phyloP scores from a whole-genome alignment of 2,797 vertebrate species.

The Coreius guichenoti region DNA sequence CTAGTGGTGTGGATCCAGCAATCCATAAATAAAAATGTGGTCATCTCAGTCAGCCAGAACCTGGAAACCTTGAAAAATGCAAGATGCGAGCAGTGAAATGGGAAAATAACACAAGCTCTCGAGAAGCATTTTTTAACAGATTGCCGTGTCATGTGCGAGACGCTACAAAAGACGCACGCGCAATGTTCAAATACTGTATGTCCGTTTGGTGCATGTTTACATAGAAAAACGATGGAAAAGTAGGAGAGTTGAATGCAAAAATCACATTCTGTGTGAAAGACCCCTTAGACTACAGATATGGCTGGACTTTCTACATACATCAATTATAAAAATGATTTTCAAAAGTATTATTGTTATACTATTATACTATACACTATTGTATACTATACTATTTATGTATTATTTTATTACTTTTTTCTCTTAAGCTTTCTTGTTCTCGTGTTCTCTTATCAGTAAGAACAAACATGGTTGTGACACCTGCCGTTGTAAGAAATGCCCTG shows the following conservation, averaged over 20 bases:
- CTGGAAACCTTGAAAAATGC: background rate
- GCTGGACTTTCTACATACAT: background rate
- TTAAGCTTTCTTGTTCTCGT: conserved; percentile 19
- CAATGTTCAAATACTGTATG: background rate
- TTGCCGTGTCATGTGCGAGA: background rate
- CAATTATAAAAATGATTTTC: background rate
- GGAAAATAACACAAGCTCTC: background rate
- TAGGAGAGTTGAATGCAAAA: background rate
- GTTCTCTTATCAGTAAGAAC: conserved; percentile 83
- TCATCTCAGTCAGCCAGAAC: background rate
- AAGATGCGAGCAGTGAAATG: background rate
- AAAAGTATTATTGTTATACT: background rate
- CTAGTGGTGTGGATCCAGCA: conserved; percentile 19
- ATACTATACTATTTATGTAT: background rate
- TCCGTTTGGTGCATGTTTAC: background rate
- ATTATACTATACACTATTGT: background rate
- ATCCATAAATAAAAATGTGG: background rate
- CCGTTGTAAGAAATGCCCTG: conserved; percentile 89
- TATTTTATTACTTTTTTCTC: background rate
- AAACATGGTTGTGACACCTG: conserved; percentile 90
- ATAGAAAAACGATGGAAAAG: background rate
- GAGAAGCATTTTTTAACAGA: background rate
- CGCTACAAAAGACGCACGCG: background rate
- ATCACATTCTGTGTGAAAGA: background rate
- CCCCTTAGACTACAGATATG: background rate